Conservation (phyloP, 2,113 vertebrate species). For the Athene cunicularia region DNA sequence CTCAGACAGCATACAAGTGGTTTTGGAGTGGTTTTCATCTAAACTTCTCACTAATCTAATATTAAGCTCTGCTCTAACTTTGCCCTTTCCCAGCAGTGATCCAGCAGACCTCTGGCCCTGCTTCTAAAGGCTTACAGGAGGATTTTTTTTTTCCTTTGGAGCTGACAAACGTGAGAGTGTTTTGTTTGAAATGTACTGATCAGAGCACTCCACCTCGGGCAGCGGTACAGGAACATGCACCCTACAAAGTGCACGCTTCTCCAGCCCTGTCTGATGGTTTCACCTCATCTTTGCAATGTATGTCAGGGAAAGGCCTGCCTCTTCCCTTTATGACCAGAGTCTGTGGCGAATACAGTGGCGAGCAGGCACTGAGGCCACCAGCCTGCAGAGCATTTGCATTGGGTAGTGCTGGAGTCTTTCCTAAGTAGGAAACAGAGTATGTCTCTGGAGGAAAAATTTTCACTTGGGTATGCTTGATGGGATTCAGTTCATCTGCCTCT, state of each 20-base stretch:
- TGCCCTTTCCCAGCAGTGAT: conserved; percentile 17
- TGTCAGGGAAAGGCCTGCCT: background rate
- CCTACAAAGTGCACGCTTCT: background rate
- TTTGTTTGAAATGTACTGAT: background rate
- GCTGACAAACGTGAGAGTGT: rapidly evolving
- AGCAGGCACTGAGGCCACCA: background rate
- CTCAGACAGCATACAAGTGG: background rate
- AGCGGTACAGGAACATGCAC: background rate
- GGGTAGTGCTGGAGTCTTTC: background rate
- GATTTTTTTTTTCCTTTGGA: background rate
- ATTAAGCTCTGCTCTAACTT: conserved; percentile 4
- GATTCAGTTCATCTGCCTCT: background rate
- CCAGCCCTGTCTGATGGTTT: background rate
- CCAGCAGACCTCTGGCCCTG: background rate
- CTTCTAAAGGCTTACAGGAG: background rate
- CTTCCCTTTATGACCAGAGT: background rate
- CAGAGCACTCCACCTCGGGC: background rate
- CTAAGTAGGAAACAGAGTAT: background rate
- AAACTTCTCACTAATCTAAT: conserved; percentile 10
- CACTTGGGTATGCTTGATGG: background rate
- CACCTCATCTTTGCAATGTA: background rate
- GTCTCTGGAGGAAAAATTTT: background rate
- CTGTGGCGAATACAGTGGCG: background rate
- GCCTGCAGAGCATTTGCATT: rapidly evolving
- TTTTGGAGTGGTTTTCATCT: conserved; percentile 4